Conservation (phyloP, 2,113 vertebrate genomes). For the Synodontis membranacea region DNA sequence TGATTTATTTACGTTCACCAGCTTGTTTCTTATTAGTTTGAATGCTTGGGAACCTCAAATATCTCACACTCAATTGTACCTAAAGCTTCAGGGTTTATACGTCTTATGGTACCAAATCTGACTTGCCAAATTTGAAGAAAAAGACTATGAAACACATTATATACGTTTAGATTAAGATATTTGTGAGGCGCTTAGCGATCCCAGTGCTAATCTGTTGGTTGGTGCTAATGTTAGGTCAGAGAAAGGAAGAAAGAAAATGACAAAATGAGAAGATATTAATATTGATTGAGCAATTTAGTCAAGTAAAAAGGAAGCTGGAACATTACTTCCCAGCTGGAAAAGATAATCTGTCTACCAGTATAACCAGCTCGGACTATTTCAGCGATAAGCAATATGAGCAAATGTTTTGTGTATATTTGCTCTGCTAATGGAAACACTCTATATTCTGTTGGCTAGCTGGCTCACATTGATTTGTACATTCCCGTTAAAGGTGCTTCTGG, state of each 20-base stretch:
- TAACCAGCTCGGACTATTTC: too few species aligned
- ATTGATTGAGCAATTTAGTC: neutral
- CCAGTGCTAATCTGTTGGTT: neutral
- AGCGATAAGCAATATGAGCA: neutral
- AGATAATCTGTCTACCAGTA: neutral
- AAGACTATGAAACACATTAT: too few species aligned
- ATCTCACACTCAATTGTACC: too few species aligned
- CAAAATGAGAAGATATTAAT: neutral
- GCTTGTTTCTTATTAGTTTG: neutral
- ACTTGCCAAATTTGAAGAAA: too few species aligned
- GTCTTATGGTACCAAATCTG: too few species aligned
- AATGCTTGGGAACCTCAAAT: neutral
- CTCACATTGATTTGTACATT: neutral
- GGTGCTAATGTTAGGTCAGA: neutral
- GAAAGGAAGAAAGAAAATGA: neutral
- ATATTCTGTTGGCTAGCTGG: neutral
- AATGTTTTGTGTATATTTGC: neutral
- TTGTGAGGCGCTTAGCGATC: neutral
- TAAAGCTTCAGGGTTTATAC: too few species aligned
- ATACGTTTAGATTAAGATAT: too few species aligned
- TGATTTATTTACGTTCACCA: neutral
- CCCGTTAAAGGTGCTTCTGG: neutral
- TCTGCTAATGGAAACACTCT: neutral
- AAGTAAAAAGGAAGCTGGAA: neutral
- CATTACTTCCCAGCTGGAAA: neutral